These are phyloP conservation scores for Euphonia xanthogaster DNA, from an alignment of 2,797 vertebrate genomes.

Conservation along the genomic window DNA sequence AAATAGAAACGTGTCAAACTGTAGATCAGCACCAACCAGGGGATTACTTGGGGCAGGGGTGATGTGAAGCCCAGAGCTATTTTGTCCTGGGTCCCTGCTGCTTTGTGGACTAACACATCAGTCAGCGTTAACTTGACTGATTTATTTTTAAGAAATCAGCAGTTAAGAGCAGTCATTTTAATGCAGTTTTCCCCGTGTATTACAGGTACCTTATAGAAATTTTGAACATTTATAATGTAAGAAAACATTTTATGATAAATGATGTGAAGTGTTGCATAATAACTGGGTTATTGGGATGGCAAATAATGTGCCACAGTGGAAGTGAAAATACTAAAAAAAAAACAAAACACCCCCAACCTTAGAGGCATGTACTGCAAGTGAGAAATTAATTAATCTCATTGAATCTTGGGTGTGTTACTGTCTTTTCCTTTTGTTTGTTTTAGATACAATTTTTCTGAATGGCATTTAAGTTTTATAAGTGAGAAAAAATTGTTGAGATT, in stretches of 20 bases:
- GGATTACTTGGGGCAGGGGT: neutral
- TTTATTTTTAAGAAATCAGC: neutral
- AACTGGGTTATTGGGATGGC: neutral
- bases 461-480: neutral
- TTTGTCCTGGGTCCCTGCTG: neutral
- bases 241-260: neutral
- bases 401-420: neutral
- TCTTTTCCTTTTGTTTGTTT: neutral
- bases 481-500: neutral
- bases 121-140: neutral
- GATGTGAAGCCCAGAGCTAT: fast-evolving
- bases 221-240: neutral
- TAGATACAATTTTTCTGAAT: neutral
- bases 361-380: neutral
- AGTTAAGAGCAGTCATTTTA: neutral
- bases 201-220: neutral
- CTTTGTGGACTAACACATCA: neutral
- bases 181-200: neutral
- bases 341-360: neutral
- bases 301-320: neutral
- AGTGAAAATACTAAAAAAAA: neutral
- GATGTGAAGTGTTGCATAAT: neutral
- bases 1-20: neutral
- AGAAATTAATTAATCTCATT: neutral
- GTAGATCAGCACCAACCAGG: neutral